Evolutionary conservation across 2,797 vertebrate species (phyloP), one percentile per base, ranked within the genome.

Genomic region (Sebastolobus altivelis): DNA sequence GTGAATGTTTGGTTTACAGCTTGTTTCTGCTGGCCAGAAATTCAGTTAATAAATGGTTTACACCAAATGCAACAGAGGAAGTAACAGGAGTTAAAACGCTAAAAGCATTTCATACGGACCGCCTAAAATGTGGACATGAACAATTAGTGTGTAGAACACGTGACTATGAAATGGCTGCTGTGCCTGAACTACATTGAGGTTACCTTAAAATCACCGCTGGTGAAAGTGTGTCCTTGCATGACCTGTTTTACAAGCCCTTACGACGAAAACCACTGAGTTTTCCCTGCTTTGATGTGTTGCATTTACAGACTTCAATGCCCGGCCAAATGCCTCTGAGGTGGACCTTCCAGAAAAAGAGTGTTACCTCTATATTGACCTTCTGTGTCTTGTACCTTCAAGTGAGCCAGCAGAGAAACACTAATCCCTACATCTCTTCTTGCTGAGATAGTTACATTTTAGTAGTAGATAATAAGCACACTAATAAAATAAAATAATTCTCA

Each of bases 371-470:
- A 66, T 82, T 56, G 68, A 68, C 25, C 52, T 70, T 67, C 52
- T 59, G 52, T 61, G 29, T 78, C 75, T 77, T 79, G 65, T 6
- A 68, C 65, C 79, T 79, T 82, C 58, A 27, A 79, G 40, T 72
- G 65, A 84, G 80, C 54, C 56, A 69, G 76, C 65, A 46, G 75
- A 73, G 60, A 82, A 84, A 82, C 71, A 79, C 63, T 88, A 91
- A 89, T 89, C 85, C 81, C 52, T 40, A 77, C 88, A 88, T 88
- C 58, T 80, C 55, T 55, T 75, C 37, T 61, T 65, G 77, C 83
- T 80, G 83, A 89, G 43, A 66, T 43, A 60, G 81, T 68, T 72
- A 82, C 78, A 86, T 80, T 85, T 89, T 77, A 91, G 86, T 74
- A 75, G 49, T 40, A 86, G 75, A 85, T 89, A 85, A 88, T 33